phyloP scores from a whole-genome alignment of 2,888 invertebrate genomes.

The Plagiodera versicolora region DNA sequence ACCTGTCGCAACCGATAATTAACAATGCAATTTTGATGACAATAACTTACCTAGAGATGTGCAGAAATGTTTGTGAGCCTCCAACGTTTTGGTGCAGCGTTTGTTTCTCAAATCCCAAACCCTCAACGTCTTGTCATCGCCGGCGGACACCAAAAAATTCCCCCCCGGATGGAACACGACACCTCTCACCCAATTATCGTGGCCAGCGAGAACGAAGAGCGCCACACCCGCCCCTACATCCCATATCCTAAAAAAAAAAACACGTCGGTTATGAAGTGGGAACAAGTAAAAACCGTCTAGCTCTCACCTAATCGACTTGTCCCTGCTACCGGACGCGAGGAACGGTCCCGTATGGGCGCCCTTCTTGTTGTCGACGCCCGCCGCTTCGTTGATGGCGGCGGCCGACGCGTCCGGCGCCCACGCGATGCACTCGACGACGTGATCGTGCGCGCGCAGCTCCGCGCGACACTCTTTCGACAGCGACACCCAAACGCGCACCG shows the following conservation, averaged over 20 bases:
- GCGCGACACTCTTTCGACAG: conserved; percentile 94
- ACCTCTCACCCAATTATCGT: conserved; percentile 99
- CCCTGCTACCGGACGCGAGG: conserved; percentile 94
- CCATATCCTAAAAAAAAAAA: conserved; percentile 78
- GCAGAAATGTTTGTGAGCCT: conserved; percentile 99
- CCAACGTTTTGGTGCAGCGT: conserved; percentile 95
- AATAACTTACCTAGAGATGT: conserved; percentile 94
- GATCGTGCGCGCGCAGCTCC: conserved; percentile 96
- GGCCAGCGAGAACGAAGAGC: conserved; percentile 90
- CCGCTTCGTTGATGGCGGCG: conserved; percentile 84
- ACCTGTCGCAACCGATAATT: no score
- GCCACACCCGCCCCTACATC: conserved; percentile 93
- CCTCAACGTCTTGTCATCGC: conserved; percentile 98
- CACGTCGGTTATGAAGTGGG: neutral
- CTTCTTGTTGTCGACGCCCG: conserved; percentile 83
- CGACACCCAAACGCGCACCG: conserved; percentile 94
- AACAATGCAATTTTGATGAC: no score
- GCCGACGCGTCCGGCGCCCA: conserved; percentile 93
- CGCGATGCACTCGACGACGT: conserved; percentile 96
- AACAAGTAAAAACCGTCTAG: neutral
- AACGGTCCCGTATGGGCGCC: conserved; percentile 89
- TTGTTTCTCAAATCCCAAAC: conserved; percentile 98
- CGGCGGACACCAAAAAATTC: conserved; percentile 94
- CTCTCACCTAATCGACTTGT: conserved; percentile 82
- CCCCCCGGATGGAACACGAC: conserved; percentile 98